Conservation (phyloP, 2,797 vertebrate species). For the Cyprinella venusta region DNA sequence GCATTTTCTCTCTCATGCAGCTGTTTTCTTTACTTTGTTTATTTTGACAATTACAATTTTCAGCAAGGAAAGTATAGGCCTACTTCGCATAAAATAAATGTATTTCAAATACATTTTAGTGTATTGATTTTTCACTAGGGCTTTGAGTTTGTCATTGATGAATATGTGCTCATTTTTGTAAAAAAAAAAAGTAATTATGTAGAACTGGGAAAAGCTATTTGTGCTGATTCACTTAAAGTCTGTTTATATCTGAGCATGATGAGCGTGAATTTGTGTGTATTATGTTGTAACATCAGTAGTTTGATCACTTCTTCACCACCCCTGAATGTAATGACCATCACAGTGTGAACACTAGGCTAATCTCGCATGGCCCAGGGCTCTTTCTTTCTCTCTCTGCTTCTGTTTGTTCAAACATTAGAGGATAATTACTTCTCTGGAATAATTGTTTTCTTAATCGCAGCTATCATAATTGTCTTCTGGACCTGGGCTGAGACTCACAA, state of each 20-base stretch:
- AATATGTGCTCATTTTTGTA: conserved; percentile 4
- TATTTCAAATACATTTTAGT: no score
- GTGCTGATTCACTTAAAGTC: neutral
- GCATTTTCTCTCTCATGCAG: neutral
- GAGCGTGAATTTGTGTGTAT: conserved; percentile 33
- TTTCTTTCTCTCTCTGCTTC: conserved; percentile 54
- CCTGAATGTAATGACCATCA: conserved; percentile 52
- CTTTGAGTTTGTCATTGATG: neutral
- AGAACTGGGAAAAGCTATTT: neutral
- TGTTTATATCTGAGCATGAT: conserved; percentile 12
- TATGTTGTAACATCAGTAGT: conserved; percentile 56
- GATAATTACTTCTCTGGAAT: conserved; percentile 80
- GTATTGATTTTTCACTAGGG: no score
- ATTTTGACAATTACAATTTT: conserved; percentile 27
- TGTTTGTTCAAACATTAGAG: conserved; percentile 74
- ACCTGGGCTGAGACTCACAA: conserved; percentile 50
- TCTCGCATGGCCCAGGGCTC: conserved; percentile 50
- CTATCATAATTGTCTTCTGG: conserved; percentile 68
- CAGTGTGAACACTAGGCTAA: conserved; percentile 53
- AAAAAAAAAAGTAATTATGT: conserved; percentile 3
- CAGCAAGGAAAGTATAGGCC: neutral
- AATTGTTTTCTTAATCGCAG: conserved; percentile 77
- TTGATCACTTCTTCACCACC: conserved; percentile 61
- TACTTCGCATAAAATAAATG: no score
- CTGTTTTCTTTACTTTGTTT: neutral